These are phyloP conservation scores for Chromoteleia sp. DNA, from an alignment of 2,888 invertebrate genomes.

Conservation along the genomic window DNA sequence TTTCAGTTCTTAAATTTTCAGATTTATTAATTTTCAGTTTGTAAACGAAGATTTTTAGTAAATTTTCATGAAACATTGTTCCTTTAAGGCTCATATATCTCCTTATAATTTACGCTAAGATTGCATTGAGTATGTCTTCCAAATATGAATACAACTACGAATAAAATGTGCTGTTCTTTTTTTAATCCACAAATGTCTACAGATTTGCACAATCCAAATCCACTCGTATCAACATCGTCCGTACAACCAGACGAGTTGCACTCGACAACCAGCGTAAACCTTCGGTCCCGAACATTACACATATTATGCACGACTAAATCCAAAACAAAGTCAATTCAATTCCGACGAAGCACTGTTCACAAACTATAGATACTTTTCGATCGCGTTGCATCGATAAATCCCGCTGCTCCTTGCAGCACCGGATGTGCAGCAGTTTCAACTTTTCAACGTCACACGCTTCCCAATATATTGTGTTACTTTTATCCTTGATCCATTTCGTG, in stretches of 20 bases:
- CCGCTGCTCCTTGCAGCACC: constrained; percentile 61
- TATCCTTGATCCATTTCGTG: constrained; percentile 65
- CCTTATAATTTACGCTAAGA: too few species aligned
- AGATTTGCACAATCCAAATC: constrained; percentile 26
- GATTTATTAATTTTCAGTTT: too few species aligned
- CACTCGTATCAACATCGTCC: constrained; percentile 21
- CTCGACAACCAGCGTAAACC: constrained; percentile 31
- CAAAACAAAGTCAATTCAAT: constrained; percentile 48
- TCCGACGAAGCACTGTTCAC: constrained; percentile 54
- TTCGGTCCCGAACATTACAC: constrained; percentile 46
- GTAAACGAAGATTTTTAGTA: too few species aligned
- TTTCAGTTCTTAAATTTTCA: too few species aligned
- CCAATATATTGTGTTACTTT: constrained; percentile 69
- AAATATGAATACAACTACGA: too few species aligned
- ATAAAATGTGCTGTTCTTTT: too few species aligned
- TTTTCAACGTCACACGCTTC: constrained; percentile 69
- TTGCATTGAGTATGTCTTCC: too few species aligned
- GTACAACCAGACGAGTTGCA: constrained; percentile 1
- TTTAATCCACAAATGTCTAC: constrained; percentile 27
- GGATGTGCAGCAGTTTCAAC: constrained; percentile 69
- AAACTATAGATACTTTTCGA: constrained; percentile 56
- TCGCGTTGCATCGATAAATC: constrained; percentile 68
- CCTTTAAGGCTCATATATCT: too few species aligned
- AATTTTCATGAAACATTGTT: too few species aligned
- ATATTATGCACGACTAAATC: constrained; percentile 54